Percentiles rank a stretch among this genome's conserved stretches.
phyloP scores from a whole-genome alignment of 2,888 invertebrate genomes.

The Strigamia transsilvanica region DNA sequence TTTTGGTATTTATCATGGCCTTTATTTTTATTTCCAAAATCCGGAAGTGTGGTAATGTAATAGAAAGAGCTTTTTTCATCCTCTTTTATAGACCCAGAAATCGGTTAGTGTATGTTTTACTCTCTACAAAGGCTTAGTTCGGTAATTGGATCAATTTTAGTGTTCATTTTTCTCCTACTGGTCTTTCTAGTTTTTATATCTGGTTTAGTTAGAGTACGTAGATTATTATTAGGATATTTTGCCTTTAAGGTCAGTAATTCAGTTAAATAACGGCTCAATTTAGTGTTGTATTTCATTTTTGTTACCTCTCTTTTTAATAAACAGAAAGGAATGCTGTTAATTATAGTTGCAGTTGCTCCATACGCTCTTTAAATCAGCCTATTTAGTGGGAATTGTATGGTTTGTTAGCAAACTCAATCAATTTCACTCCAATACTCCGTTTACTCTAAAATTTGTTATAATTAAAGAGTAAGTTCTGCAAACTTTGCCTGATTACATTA shows the following conservation, averaged over 20 bases:
- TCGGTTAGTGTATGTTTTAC: background rate
- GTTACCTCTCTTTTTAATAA: background rate
- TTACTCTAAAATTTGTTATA: background rate
- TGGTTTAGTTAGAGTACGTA: background rate
- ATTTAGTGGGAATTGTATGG: background rate
- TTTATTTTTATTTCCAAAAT: background rate
- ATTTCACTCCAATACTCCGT: background rate
- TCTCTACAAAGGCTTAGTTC: background rate
- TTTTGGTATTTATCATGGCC: background rate
- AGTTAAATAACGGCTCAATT: background rate
- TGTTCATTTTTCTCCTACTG: background rate
- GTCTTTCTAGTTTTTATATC: background rate
- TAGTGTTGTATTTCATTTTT: too few relatives aligned
- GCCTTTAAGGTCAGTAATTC: background rate
- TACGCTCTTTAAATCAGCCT: background rate
- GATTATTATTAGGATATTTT: background rate
- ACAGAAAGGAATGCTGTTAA: background rate
- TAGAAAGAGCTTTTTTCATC: background rate
- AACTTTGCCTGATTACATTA: background rate
- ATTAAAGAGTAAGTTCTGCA: background rate
- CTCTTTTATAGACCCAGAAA: constrained; percentile 8
- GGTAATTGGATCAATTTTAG: constrained; percentile 8
- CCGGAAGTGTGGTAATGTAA: background rate
- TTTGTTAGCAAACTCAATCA: background rate
- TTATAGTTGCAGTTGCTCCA: background rate